Evolutionary conservation across 1,140 invertebrate species (phyloP), one percentile per base, ranked within the genome.

Genomic region (Reticulitermes speratus): DNA sequence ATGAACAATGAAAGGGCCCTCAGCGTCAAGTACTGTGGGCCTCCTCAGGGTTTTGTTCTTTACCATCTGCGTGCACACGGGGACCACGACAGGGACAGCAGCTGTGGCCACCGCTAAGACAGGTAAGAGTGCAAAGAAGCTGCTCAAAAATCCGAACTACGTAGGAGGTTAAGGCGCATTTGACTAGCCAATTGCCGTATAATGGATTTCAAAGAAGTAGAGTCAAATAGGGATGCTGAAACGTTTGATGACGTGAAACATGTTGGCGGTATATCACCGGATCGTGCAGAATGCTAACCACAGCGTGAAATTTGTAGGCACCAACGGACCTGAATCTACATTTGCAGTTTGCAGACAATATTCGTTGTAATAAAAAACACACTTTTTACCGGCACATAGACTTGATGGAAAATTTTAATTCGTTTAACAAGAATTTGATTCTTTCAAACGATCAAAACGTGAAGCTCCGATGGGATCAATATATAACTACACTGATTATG

Each of bases 1-100:
- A 75, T 75, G 65, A 75, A 75, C n/a, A 75, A 75, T 75, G 65
- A 75, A 75, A 6, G 65, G 65, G 25, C 65, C 65, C n/a, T 75
- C 65, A 75, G 65, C 65, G 25, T 75, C 65, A 16, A 3, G 65
- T 75, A 75, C 65, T 75, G 65, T 75, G 65, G 65, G 65, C n/a
- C 65, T 75, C 65, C 65, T 75, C 25, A 75, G 65, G n/a, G 25
- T 30, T 75, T 30, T 75, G 0, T 75, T 75, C n/a, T 30, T 75
- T 14, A 30, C 65, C 2, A 25, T 75, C 65, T 75, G n/a, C 65
- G 65, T 75, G 25, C n/a, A 75, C 65, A 75, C 0, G 25, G n/a
- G 9, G 25, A n/a, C n/a, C 25, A 2, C n/a, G 8, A 12, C 65
- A 14, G 65, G 25, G 25, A 30, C 65, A 30, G 65, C 65, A 9